These are phyloP conservation scores for Hyperoplus immaculatus DNA, from an alignment of 2,797 vertebrate genomes.

Conservation along the genomic window DNA sequence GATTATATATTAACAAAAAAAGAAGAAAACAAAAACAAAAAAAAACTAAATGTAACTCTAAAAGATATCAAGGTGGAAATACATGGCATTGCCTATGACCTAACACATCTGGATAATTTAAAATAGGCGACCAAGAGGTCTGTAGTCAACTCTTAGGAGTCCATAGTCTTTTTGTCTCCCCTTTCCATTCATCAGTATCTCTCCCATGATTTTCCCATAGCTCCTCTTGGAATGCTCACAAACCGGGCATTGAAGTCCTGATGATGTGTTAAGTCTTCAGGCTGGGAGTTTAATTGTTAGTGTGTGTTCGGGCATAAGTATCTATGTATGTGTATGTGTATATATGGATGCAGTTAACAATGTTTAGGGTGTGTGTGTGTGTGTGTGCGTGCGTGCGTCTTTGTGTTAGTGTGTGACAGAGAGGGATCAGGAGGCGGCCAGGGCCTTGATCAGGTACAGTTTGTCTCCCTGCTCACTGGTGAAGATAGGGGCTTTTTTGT, in stretches of 20 bases:
- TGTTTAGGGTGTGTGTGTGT: constrained; percentile 12
- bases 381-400: constrained; percentile 3
- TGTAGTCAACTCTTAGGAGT: constrained; percentile 79
- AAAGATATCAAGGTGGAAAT: constrained; percentile 85
- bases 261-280: constrained; percentile 78
- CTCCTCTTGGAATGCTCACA: constrained; percentile 84
- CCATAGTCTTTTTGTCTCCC: constrained; percentile 66
- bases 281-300: constrained; percentile 76
- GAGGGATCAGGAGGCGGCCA: constrained; percentile 89
- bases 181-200: constrained; percentile 41
- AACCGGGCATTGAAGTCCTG: constrained; percentile 75
- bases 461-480: constrained; percentile 96
- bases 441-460: constrained; percentile 93
- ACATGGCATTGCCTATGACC: constrained; percentile 81
- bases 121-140: constrained; percentile 79
- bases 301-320: constrained; percentile 72
- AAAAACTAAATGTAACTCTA: constrained; percentile 80
- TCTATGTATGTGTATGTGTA: constrained; percentile 34
- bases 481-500: constrained; percentile 96
- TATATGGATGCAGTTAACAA: constrained; percentile 53
- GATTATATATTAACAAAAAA: constrained; percentile 83
- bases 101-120: constrained; percentile 83
- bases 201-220: constrained; percentile 64
- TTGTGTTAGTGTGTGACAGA: constrained; percentile 22
- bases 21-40: constrained; percentile 65